Evolutionary conservation across 2,888 invertebrate genomes (phyloP).

Genomic region (Caenorhabditis zanzibari): DNA sequence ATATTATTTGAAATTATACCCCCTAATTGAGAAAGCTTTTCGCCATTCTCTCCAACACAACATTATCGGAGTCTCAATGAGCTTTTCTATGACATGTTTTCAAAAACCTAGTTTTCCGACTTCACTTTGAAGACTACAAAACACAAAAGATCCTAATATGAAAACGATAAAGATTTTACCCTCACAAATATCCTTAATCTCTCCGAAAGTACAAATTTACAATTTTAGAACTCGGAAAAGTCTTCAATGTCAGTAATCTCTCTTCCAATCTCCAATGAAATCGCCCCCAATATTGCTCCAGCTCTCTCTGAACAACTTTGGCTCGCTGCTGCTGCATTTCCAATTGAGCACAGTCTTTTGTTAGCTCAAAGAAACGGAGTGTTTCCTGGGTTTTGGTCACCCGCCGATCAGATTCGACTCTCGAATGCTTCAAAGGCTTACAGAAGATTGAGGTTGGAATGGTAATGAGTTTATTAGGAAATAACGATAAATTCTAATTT

Average conservation of each 20-base stretch:
- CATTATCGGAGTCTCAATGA: too few species aligned
- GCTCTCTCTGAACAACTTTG: slow-evolving; percentile 54
- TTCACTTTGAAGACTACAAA: too few species aligned
- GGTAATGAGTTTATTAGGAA: slow-evolving; percentile 17
- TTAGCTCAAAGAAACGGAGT: slow-evolving; percentile 69
- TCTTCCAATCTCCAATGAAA: slow-evolving; percentile 26
- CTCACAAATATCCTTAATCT: too few species aligned
- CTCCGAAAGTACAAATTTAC: background rate
- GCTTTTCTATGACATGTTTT: too few species aligned
- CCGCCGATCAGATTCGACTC: slow-evolving; percentile 71
- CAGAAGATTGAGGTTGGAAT: slow-evolving; percentile 85
- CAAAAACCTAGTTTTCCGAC: too few species aligned
- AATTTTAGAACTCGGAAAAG: slow-evolving; percentile 55
- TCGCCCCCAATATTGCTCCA: slow-evolving; percentile 28
- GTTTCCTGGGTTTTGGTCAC: slow-evolving; percentile 73
- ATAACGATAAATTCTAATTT: slow-evolving; percentile 12
- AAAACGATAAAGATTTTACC: too few species aligned
- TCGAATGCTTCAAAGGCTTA: slow-evolving; percentile 90
- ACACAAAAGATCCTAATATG: too few species aligned
- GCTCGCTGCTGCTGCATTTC: slow-evolving; percentile 60
- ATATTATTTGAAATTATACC: too few species aligned
- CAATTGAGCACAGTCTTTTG: slow-evolving; percentile 67
- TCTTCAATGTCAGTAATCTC: slow-evolving; percentile 4
- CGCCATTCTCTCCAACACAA: too few species aligned
- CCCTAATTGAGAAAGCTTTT: too few species aligned